Evolutionary conservation across 2,797 vertebrate species (phyloP).

Genomic region (Pampus argenteus): DNA sequence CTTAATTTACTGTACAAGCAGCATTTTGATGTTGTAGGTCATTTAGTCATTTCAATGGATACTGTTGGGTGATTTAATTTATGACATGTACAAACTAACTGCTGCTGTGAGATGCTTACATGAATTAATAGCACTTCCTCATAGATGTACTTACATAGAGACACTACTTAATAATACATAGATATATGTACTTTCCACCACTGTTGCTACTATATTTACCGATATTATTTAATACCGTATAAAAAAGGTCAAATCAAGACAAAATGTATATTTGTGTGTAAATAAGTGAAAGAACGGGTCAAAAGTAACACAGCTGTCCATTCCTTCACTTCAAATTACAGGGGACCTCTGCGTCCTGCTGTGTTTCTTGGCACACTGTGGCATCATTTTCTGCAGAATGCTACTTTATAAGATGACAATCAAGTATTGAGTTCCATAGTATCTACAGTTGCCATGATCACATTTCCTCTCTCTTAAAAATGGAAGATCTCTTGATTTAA

Average conservation of each 20-base stretch:
- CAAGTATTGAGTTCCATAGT: slow-evolving; percentile 28
- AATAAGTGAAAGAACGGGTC: neutral
- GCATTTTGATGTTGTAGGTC: no score
- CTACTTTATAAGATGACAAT: slow-evolving; percentile 32
- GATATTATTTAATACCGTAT: no score
- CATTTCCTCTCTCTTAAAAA: slow-evolving; percentile 43
- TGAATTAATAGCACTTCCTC: no score
- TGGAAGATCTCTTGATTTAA: slow-evolving; percentile 30
- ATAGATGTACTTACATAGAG: no score
- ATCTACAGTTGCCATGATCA: slow-evolving; percentile 38
- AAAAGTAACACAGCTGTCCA: neutral
- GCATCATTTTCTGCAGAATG: slow-evolving; percentile 25
- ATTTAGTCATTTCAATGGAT: no score
- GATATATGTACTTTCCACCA: no score
- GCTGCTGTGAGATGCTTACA: no score
- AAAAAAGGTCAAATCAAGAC: neutral
- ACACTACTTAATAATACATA: no score
- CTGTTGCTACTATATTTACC: no score
- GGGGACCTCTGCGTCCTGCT: neutral
- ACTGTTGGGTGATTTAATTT: no score
- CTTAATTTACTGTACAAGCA: no score
- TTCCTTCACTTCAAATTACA: slow-evolving; percentile 17
- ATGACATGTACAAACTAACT: no score
- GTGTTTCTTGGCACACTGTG: slow-evolving; percentile 17
- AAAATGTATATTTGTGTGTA: neutral